phyloP scores from a whole-genome alignment of 2,113 vertebrate genomes.

The Leptocoma aspasia region DNA sequence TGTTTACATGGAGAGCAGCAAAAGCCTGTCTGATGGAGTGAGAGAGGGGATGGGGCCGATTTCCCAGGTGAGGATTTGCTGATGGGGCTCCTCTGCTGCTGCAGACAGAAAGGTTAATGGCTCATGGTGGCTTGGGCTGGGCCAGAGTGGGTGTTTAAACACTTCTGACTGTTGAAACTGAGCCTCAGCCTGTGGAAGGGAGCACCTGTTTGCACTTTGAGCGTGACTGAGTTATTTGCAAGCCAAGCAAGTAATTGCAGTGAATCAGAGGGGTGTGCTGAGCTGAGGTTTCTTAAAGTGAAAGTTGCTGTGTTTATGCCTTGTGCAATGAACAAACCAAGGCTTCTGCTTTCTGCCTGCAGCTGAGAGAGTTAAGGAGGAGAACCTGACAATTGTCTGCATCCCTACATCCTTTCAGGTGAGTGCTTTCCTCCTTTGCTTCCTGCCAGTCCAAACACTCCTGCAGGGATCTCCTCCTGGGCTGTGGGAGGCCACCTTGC shows the following conservation, averaged over 20 bases:
- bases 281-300: conserved; percentile 23
- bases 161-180: not conserved
- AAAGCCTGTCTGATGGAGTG: conserved; percentile 17
- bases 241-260: conserved; percentile 30
- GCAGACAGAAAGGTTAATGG: conserved; percentile 18
- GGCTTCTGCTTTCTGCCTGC: conserved; percentile 10
- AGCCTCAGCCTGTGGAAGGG: not conserved
- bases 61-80: conserved; percentile 18
- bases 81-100: not conserved
- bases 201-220: not conserved
- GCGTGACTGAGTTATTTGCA: conserved; percentile 48
- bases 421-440: not conserved
- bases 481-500: not conserved
- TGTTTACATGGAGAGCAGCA: conserved; percentile 9
- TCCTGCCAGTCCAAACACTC: not conserved
- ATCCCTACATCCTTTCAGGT: conserved; percentile 98
- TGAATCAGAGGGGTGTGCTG: not conserved
- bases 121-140: not conserved
- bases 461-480: not conserved
- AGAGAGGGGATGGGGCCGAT: not conserved
- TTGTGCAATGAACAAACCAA: not conserved
- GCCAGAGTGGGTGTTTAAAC: not conserved
- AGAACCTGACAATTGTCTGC: conserved; percentile 89
- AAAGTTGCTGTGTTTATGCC: not conserved
- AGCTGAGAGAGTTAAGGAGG: conserved; percentile 91